Percentiles rank a stretch among this genome's conserved stretches.
phyloP scores from a whole-genome alignment of 2,888 invertebrate species.

The Tortrix viridana region DNA sequence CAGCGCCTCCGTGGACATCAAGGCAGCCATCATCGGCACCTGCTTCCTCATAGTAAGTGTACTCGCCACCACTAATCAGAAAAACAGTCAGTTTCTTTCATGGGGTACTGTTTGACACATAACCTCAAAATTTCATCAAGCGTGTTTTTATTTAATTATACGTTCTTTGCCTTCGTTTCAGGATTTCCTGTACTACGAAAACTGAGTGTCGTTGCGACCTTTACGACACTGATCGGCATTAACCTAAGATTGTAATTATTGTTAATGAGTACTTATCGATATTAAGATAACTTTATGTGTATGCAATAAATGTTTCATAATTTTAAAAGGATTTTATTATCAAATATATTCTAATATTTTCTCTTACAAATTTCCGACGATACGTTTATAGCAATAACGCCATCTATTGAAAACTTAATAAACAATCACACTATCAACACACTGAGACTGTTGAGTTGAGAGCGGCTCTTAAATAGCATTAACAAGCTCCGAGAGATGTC shows the following conservation, averaged over 20 bases:
- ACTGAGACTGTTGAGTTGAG: no score
- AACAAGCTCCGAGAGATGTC: background rate
- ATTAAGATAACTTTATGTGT: no score
- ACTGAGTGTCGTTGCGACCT: constrained; percentile 32
- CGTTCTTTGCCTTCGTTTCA: constrained; percentile 46
- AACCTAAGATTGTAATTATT: background rate
- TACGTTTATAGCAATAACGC: background rate
- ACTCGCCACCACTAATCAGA: background rate
- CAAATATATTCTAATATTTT: no score
- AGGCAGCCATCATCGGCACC: constrained; percentile 57
- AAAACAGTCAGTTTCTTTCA: background rate
- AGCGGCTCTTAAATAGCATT: no score
- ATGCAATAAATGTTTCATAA: no score
- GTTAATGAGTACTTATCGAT: no score
- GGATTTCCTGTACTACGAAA: constrained; percentile 55
- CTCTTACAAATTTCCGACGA: background rate
- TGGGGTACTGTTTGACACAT: background rate
- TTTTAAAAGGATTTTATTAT: no score
- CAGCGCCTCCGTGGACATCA: constrained; percentile 53
- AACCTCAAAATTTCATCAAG: no score
- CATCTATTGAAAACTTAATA: constrained; percentile 5
- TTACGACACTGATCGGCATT: background rate
- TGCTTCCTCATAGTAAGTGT: constrained; percentile 57
- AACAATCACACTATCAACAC: no score
- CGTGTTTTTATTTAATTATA: no score